These are phyloP conservation scores for Incurvaria masculella DNA, from an alignment of 2,888 invertebrate species.

Conservation along the genomic window DNA sequence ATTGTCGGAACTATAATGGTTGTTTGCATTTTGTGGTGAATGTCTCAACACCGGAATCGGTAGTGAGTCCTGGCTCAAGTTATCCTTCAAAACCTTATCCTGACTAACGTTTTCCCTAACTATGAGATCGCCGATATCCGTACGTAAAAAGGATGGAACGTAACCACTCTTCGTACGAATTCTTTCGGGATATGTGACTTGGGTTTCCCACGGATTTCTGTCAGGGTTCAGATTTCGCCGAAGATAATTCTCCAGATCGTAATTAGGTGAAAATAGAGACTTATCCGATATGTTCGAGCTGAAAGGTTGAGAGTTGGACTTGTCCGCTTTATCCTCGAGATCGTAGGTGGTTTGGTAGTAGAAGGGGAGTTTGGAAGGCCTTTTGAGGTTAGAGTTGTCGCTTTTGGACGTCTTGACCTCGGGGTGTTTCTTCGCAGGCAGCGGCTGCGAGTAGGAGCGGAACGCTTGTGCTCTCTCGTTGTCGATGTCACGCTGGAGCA, in stretches of 20 bases:
- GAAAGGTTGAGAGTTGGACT: too few relatives aligned
- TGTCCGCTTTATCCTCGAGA: not conserved
- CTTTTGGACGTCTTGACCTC: constrained; percentile 21
- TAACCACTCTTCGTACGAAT: constrained; percentile 12
- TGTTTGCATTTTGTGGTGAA: constrained; percentile 25
- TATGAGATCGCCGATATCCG: constrained; percentile 14
- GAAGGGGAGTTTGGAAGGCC: constrained; percentile 32
- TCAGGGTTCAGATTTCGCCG: constrained; percentile 37
- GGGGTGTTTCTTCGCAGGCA: constrained; percentile 11
- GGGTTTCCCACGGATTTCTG: too few relatives aligned
- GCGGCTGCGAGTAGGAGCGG: constrained; percentile 20
- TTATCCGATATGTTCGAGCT: constrained; percentile 48
- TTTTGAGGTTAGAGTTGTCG: constrained; percentile 26
- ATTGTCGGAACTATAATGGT: too few relatives aligned
- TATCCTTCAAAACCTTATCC: constrained; percentile 20
- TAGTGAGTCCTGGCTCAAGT: too few relatives aligned
- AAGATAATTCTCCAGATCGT: constrained; percentile 42
- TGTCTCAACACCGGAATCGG: constrained; percentile 64
- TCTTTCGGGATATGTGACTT: not conserved
- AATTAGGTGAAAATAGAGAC: constrained; percentile 37
- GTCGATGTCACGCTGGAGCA: constrained; percentile 48
- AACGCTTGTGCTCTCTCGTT: constrained; percentile 28
- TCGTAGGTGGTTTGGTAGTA: constrained; percentile 30
- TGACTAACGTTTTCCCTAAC: constrained; percentile 18
- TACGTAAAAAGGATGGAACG: constrained; percentile 16